These are phyloP conservation scores for Hormiphora californensis DNA, from an alignment of 37 sponge, comb jelly and placozoan species.

Conservation along the genomic window DNA sequence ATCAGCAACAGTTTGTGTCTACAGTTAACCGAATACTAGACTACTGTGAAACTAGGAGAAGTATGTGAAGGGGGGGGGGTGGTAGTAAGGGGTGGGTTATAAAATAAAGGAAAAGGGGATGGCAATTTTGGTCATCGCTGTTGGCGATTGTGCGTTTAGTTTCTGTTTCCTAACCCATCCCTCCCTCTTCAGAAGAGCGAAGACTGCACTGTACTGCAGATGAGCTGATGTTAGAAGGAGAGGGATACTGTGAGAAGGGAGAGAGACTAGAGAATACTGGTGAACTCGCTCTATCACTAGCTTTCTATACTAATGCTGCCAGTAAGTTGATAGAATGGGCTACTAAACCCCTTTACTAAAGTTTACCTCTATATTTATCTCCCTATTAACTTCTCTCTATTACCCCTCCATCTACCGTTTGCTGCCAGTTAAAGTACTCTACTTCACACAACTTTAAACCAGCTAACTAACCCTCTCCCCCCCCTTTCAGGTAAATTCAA, in stretches of 20 bases:
- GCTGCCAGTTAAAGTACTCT: too few relatives aligned
- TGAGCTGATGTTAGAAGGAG: constrained; percentile 27
- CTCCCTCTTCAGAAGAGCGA: constrained; percentile 36
- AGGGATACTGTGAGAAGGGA: neutral
- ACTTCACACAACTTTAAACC: too few relatives aligned
- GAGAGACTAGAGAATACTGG: constrained; percentile 37
- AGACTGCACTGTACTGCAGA: neutral
- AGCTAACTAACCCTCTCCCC: too few relatives aligned
- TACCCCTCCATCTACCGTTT: too few relatives aligned
- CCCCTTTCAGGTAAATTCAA: constrained; percentile 32
- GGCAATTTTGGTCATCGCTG: too few relatives aligned
- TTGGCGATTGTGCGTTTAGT: neutral
- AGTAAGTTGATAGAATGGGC: neutral
- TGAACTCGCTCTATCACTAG: constrained; percentile 40
- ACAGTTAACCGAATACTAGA: constrained; percentile 46
- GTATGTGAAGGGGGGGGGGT: too few relatives aligned
- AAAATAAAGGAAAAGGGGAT: too few relatives aligned
- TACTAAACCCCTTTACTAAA: too few relatives aligned
- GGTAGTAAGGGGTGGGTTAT: too few relatives aligned
- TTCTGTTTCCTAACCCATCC: neutral
- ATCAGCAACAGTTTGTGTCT: too few relatives aligned
- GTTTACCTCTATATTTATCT: too few relatives aligned
- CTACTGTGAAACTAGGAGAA: neutral
- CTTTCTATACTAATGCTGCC: constrained; percentile 47
- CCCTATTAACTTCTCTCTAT: too few relatives aligned